Base-by-base conservation (phyloP, 2,113 vertebrate species). In the Trematomus loennbergii region DNA sequence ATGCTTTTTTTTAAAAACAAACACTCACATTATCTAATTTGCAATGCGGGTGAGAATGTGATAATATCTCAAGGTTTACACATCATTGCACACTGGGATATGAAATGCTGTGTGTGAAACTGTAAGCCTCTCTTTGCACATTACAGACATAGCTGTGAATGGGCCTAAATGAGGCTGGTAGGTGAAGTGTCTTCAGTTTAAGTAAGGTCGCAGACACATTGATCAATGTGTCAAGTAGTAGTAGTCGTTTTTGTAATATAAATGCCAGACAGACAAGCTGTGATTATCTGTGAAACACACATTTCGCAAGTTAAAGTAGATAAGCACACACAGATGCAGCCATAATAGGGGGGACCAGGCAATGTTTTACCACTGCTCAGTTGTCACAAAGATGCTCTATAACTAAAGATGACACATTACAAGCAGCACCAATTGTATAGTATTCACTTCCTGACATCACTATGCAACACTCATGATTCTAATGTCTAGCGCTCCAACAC, bases 61-160 rank as follows among this genome's bases (percentile, higher is more conserved):
- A 81, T 52, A 43, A 72, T 13, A 43, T 55, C 63, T 61, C 48
- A 40, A 79, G 18, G 80, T 87, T 76, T 12, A 33, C 45, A 63
- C 36, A 40, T 67, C 61, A 57, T 81, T 60, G 78, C 55, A 45
- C 61, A 5, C 45, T 60, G 53, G 71, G 66, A 72, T 68, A 52
- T 55, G 67, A 88, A 57, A 17, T 40, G 71, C 61, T 75, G 70
- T 71, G 25, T 22, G 33, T 11, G 45, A 49, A 63, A 71, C 45
- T 57, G 20, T 50, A 53, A 66, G 60, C 75, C 43, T 71, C 36
- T 63, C 18, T 50, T 68, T 15, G 25, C 57, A 68, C 25, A 12
- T 77, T 75, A 71, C 36, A 71, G 22, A 70, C 72, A 58, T 70
- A 78, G 77, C 64, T 11, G 69, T 12, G 64, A 82, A 62, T 61